A percentile compares a stretch with the other conserved stretches of the same genome.
Conservation (phyloP, 2,888 invertebrate genomes). For the Aporophyla nigra region DNA sequence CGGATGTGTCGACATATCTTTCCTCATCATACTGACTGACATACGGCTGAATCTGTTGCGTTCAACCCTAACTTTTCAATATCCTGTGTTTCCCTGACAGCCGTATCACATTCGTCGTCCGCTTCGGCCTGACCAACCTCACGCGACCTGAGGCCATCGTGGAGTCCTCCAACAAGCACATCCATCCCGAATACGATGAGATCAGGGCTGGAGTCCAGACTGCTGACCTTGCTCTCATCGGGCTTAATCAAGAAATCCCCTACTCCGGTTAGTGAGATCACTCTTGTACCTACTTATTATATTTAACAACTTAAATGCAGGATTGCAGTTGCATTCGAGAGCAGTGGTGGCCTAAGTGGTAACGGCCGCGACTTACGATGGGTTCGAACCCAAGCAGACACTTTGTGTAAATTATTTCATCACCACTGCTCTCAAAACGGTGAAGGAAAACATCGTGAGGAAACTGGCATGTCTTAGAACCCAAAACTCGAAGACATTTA, state of each 20-base stretch:
- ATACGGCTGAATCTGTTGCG: background rate
- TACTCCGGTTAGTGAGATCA: slow-evolving; percentile 76
- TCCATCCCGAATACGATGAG: slow-evolving; percentile 81
- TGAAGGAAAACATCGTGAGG: too few relatives aligned
- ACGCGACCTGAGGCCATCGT: slow-evolving; percentile 77
- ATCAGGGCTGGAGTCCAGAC: slow-evolving; percentile 78
- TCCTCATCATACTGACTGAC: background rate
- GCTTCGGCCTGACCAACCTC: slow-evolving; percentile 80
- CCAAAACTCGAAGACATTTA: too few relatives aligned
- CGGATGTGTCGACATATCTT: background rate
- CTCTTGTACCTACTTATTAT: background rate
- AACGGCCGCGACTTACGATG: too few relatives aligned
- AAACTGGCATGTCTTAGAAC: too few relatives aligned
- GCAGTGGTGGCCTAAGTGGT: too few relatives aligned
- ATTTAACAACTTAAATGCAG: background rate
- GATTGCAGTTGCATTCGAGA: too few relatives aligned
- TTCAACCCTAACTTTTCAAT: background rate
- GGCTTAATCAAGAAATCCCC: slow-evolving; percentile 70
- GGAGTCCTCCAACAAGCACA: slow-evolving; percentile 75
- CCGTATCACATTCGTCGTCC: slow-evolving; percentile 82
- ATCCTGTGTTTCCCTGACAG: slow-evolving; percentile 63
- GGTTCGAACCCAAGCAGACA: too few relatives aligned
- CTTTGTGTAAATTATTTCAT: too few relatives aligned
- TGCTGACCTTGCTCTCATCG: slow-evolving; percentile 81
- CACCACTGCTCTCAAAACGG: too few relatives aligned